Conservation (phyloP, 1,140 invertebrate genomes). For the Sitophilus oryzae region DNA sequence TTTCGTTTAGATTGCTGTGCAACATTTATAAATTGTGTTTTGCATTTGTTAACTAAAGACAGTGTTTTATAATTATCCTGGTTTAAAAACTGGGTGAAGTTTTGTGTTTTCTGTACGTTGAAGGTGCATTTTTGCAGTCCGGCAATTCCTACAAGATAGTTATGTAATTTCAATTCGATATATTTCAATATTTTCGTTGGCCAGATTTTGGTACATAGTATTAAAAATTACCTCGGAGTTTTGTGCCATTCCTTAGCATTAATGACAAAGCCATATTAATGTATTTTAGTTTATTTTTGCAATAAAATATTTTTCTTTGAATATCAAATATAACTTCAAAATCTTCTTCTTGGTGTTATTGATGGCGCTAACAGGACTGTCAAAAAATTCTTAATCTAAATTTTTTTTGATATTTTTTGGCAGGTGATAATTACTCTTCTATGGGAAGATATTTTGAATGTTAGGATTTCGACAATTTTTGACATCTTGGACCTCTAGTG, state of each 20-base stretch:
- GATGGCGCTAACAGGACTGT: no score
- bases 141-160: slow-evolving; percentile 7
- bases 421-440: no score
- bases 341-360: no score
- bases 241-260: slow-evolving; percentile 13
- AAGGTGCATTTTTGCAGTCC: slow-evolving; percentile 1
- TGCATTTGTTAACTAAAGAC: slow-evolving; percentile 12
- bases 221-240: slow-evolving; percentile 14
- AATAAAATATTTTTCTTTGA: no score
- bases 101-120: slow-evolving; percentile 10
- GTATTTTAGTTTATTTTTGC: slow-evolving; percentile 5
- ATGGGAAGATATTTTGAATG: no score
- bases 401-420: no score
- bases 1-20: slow-evolving; percentile 17
- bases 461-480: no score
- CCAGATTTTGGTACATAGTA: neutral
- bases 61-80: slow-evolving; percentile 3
- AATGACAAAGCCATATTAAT: slow-evolving; percentile 20
- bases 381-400: no score
- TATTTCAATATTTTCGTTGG: neutral
- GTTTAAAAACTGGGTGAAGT: slow-evolving; percentile 9
- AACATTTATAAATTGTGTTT: slow-evolving; percentile 14
- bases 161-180: slow-evolving; percentile 10
- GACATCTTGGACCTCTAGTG: no score
- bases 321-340: no score